A percentile compares a stretch with the other conserved stretches of the same genome.
phyloP scores from a whole-genome alignment of 2,888 invertebrate species.

The Watsonalla binaria region DNA sequence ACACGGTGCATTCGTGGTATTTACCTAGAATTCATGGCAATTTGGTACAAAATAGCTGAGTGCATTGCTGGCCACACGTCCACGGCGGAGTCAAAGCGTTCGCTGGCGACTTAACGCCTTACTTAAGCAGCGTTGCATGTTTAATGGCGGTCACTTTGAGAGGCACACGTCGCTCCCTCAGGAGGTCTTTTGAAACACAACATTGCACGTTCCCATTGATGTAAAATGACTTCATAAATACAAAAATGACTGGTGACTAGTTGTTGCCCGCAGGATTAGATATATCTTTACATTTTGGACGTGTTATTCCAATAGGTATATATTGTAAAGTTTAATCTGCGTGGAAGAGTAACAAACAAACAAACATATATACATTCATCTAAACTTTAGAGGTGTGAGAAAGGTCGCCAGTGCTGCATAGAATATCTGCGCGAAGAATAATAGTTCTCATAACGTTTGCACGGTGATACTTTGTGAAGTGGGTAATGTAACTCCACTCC shows the following conservation, averaged over 20 bases:
- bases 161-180: constrained; percentile 51
- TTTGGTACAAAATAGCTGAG: constrained; percentile 20
- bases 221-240: constrained; percentile 2
- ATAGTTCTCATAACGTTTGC: too few relatives aligned
- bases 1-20: constrained; percentile 17
- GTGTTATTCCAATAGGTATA: not conserved
- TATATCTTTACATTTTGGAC: constrained; percentile 2
- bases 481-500: too few relatives aligned
- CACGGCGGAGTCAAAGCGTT: constrained; percentile 26
- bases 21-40: constrained; percentile 9
- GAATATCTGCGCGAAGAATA: too few relatives aligned
- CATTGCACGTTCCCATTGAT: constrained; percentile 37
- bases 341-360: too few relatives aligned
- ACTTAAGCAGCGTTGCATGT: constrained; percentile 55
- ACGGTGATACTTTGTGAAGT: too few relatives aligned
- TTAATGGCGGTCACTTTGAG: constrained; percentile 74
- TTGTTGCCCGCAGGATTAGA: too few relatives aligned
- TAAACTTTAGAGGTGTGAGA: too few relatives aligned
- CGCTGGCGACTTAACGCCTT: constrained; percentile 45
- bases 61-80: constrained; percentile 19
- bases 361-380: too few relatives aligned
- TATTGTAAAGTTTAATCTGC: too few relatives aligned
- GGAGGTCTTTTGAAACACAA: constrained; percentile 54
- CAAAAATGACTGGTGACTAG: too few relatives aligned
- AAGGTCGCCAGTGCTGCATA: too few relatives aligned